These are phyloP conservation scores for Chlamydotis undulata DNA, from an alignment of 2,113 vertebrate genomes.

Conservation along the genomic window DNA sequence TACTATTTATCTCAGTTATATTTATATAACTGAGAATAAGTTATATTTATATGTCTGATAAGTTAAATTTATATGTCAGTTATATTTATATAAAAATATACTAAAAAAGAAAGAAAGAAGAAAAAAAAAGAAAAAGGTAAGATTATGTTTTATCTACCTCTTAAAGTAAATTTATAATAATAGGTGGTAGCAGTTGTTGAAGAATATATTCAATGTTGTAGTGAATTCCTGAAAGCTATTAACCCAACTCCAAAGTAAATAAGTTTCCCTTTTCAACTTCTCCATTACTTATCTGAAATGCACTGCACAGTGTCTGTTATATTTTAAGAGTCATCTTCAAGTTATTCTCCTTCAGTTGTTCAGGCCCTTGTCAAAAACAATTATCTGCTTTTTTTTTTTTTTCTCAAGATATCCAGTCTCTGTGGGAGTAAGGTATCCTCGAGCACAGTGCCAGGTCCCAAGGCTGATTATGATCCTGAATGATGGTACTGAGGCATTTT, in stretches of 20 bases:
- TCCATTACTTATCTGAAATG: not conserved
- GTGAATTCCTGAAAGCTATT: constrained; percentile 3
- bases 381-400: not conserved
- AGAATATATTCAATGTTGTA: not conserved
- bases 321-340: not conserved
- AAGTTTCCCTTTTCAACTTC: not conserved
- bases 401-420: not conserved
- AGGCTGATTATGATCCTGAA: not conserved
- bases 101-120: not conserved
- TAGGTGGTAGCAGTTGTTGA: not conserved
- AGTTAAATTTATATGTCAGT: not conserved
- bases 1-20: not conserved
- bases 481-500: not conserved
- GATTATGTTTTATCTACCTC: not conserved
- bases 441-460: not conserved
- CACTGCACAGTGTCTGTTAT: not conserved
- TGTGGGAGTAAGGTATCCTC: not conserved
- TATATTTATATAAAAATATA: not conserved
- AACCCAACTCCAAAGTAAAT: not conserved
- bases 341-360: not conserved
- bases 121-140: not conserved
- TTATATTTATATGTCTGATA: too few relatives aligned
- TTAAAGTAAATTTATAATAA: not conserved
- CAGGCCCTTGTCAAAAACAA: not conserved
- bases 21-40: not conserved